A percentile compares a stretch with the other conserved stretches of the same genome.
These are phyloP conservation scores for Eonycteris spelaea DNA, from an alignment of 2,113 vertebrate genomes.

Conservation along the genomic window DNA sequence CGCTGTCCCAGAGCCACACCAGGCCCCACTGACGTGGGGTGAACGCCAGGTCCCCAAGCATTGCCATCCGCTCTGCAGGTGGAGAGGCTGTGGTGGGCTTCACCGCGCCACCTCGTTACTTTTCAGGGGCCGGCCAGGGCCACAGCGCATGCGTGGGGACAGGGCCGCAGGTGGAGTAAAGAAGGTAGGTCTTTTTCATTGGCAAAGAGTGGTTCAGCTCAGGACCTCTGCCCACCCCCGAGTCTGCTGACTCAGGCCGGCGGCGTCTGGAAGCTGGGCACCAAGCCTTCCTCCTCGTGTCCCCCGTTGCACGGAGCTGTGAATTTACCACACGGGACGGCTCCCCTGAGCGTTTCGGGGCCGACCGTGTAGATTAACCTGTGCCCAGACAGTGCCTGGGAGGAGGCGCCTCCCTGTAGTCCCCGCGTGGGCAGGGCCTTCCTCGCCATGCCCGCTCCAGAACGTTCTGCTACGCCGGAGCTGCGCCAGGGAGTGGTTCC, in stretches of 20 bases:
- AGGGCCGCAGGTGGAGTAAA: rapidly evolving
- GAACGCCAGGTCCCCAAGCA: too few relatives aligned
- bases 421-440: background rate
- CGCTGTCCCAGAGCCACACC: background rate
- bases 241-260: too few relatives aligned
- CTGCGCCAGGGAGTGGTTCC: background rate
- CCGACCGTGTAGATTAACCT: rapidly evolving
- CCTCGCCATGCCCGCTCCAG: background rate
- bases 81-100: background rate
- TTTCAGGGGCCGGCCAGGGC: rapidly evolving
- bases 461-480: background rate
- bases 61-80: background rate
- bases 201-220: rapidly evolving
- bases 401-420: too few relatives aligned
- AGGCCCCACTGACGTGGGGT: background rate
- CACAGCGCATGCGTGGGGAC: rapidly evolving
- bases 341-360: rapidly evolving
- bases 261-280: too few relatives aligned
- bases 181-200: rapidly evolving
- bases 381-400: rapidly evolving
- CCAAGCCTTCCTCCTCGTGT: rapidly evolving
- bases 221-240: too few relatives aligned
- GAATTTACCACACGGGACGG: rapidly evolving
- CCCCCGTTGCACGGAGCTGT: rapidly evolving
- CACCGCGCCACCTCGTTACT: background rate